Conservation (phyloP, 2,113 vertebrate species). For the Pterocles orientalis region DNA sequence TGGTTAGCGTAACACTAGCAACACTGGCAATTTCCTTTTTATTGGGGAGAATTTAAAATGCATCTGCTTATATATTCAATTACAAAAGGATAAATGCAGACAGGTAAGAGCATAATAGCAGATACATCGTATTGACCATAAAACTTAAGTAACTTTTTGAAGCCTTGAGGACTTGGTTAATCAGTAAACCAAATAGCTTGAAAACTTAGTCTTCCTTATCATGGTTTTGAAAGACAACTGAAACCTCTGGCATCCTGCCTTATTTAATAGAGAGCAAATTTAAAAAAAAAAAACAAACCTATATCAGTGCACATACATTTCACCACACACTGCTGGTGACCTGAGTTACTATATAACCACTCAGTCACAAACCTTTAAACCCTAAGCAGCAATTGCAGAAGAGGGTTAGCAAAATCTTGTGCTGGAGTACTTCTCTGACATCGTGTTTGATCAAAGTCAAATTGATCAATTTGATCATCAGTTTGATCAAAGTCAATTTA, state of each 20-base stretch:
- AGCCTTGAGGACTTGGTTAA: slow-evolving; percentile 37
- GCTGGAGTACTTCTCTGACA: neutral
- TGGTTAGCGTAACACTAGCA: neutral
- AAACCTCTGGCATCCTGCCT: neutral
- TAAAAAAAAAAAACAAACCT: neutral
- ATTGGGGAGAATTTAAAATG: neutral
- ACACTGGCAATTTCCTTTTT: neutral
- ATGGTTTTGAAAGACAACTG: neutral
- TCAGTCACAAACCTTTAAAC: slow-evolving; percentile 57
- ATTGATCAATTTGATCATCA: too few species aligned
- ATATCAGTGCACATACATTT: neutral
- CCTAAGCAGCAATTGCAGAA: neutral
- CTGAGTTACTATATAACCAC: slow-evolving; percentile 56
- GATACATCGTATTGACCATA: neutral
- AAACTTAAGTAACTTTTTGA: neutral
- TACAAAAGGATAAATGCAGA: neutral
- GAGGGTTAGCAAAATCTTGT: neutral
- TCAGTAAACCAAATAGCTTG: neutral
- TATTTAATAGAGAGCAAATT: slow-evolving; percentile 28
- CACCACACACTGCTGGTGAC: neutral
- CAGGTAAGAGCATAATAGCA: neutral
- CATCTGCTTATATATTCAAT: rapidly evolving
- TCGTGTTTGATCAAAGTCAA: neutral
- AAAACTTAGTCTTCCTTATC: neutral
- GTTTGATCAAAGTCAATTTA: slow-evolving; percentile 19